A percentile compares a stretch with the other conserved stretches of the same genome.
Conservation (phyloP, 2,888 invertebrate genomes). For the Rhogogaster chlorosoma region DNA sequence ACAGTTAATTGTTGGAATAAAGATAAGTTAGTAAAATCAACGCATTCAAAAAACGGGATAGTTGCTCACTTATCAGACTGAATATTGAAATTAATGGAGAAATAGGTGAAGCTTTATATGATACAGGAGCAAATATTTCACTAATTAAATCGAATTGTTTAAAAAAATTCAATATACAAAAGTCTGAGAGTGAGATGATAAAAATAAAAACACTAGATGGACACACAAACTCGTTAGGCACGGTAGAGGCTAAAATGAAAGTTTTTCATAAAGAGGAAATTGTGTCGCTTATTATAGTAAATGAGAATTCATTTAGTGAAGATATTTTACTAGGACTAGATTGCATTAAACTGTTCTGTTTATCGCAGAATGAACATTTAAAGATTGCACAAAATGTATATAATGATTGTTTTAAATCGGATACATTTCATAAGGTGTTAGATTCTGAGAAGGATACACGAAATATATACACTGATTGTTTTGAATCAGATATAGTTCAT, state of each 20-base stretch:
- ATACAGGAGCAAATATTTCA: neutral
- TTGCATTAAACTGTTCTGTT: slow-evolving; percentile 46
- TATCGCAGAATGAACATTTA: slow-evolving; percentile 54
- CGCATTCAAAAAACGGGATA: slow-evolving; percentile 55
- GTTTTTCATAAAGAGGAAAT: neutral
- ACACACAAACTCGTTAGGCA: no score
- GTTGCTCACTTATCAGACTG: slow-evolving; percentile 46
- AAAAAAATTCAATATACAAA: slow-evolving; percentile 39
- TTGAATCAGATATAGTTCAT: neutral
- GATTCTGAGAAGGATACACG: neutral
- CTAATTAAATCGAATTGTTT: neutral
- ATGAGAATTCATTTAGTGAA: neutral
- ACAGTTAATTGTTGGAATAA: slow-evolving; percentile 49
- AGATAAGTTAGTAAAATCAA: slow-evolving; percentile 38
- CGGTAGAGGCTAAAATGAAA: slow-evolving; percentile 37
- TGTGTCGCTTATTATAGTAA: neutral
- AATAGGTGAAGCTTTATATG: neutral
- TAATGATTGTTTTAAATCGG: neutral
- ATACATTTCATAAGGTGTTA: neutral
- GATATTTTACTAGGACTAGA: slow-evolving; percentile 48
- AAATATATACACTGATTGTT: slow-evolving; percentile 6
- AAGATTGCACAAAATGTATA: slow-evolving; percentile 26
- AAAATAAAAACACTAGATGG: neutral
- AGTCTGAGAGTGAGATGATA: neutral
- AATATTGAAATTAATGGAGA: slow-evolving; percentile 45